These are phyloP conservation scores for Meteorus sp. DNA, from an alignment of 1,140 invertebrate genomes.

Conservation along the genomic window DNA sequence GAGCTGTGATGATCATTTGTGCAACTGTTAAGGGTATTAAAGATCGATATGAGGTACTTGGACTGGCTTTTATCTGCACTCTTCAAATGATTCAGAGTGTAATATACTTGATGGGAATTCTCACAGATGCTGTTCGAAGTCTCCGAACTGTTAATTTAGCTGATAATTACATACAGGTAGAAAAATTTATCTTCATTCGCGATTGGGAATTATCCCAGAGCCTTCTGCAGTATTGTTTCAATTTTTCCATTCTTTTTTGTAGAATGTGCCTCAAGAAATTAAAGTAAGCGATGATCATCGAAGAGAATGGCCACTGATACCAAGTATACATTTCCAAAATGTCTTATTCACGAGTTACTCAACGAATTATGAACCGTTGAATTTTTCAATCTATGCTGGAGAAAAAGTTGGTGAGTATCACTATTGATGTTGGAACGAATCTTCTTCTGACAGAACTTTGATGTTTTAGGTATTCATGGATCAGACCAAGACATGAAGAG, in stretches of 20 bases:
- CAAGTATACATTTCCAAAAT: slow-evolving; percentile 32
- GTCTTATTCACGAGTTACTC: slow-evolving; percentile 20
- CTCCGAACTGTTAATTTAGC: slow-evolving; percentile 30
- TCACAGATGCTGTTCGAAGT: slow-evolving; percentile 31
- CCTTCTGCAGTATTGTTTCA: slow-evolving; percentile 3
- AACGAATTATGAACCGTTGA: slow-evolving; percentile 23
- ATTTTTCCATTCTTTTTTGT: background rate
- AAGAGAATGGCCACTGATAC: slow-evolving; percentile 27
- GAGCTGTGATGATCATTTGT: slow-evolving; percentile 27
- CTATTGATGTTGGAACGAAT: too few species aligned
- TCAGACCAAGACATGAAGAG: slow-evolving; percentile 6
- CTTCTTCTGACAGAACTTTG: background rate
- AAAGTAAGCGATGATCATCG: slow-evolving; percentile 9
- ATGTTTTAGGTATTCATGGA: slow-evolving; percentile 4
- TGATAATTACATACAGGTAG: slow-evolving; percentile 34
- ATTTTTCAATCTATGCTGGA: slow-evolving; percentile 29
- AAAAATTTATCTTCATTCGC: background rate
- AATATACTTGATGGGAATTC: slow-evolving; percentile 26
- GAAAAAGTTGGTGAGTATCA: slow-evolving; percentile 31
- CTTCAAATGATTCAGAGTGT: slow-evolving; percentile 30
- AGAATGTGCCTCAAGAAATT: slow-evolving; percentile 28
- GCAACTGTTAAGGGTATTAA: slow-evolving; percentile 24
- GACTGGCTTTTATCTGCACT: slow-evolving; percentile 32
- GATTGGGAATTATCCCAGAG: too few species aligned
- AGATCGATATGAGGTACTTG: slow-evolving; percentile 28